phyloP scores from a whole-genome alignment of 37 sponge, comb jelly and placozoan genomes.

The Lycopodina hypogea region DNA sequence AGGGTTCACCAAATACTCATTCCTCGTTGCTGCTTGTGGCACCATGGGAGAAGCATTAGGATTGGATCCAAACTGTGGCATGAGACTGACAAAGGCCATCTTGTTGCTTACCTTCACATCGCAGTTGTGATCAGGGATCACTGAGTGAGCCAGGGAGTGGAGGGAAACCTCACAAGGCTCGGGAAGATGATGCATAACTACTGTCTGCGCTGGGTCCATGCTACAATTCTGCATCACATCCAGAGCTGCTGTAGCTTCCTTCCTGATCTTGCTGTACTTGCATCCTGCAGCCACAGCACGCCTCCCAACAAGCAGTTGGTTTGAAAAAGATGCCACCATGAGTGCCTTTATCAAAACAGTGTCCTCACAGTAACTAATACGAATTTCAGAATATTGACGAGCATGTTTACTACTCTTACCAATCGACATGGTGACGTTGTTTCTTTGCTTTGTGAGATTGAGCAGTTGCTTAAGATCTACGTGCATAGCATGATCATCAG shows the following conservation, averaged over 20 bases:
- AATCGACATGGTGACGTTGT: not conserved
- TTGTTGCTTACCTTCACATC: not conserved
- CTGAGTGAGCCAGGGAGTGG: not conserved
- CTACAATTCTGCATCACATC: not conserved
- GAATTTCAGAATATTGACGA: not conserved
- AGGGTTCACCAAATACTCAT: not conserved
- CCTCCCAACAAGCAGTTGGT: constrained; percentile 40
- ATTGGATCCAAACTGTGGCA: constrained; percentile 18
- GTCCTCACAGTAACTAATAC: constrained; percentile 29
- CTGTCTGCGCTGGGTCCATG: constrained; percentile 12
- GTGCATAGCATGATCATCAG: constrained; percentile 10
- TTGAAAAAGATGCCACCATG: constrained; percentile 44
- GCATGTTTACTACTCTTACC: not conserved
- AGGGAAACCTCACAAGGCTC: not conserved
- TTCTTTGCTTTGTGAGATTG: not conserved
- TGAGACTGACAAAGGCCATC: constrained; percentile 11
- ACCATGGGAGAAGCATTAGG: constrained; percentile 7
- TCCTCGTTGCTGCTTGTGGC: not conserved
- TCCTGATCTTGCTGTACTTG: not conserved
- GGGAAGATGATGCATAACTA: not conserved
- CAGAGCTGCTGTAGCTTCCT: not conserved
- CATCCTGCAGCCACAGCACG: not conserved
- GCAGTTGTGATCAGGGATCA: constrained; percentile 19
- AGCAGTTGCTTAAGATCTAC: constrained; percentile 22
- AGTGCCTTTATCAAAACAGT: constrained; percentile 27